Evolutionary conservation across 2,113 vertebrate species (phyloP), one percentile per base, ranked within the genome.

Genomic region (Camarhynchus parvulus): DNA sequence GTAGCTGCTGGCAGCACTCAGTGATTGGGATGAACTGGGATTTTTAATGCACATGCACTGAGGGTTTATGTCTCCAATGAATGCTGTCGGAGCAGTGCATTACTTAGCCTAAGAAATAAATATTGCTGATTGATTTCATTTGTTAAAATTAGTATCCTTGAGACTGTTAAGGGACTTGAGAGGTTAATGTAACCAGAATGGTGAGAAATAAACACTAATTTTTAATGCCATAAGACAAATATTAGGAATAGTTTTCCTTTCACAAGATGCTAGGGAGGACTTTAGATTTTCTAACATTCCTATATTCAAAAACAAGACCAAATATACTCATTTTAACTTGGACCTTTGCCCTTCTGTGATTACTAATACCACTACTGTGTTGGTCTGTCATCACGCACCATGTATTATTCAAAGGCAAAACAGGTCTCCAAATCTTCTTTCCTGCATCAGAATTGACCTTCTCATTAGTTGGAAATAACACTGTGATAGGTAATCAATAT

Each of bases 381-480:
- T 86, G 63, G 88, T 92, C 35, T 85, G 52, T 83, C 79, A 77
- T 69, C 66, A 9, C 56, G 72, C 82, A 41, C 63, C 12, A 8
- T 47, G 59, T 66, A 52, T 68, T 78, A 72, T 75, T 82, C 85
- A 73, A 83, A 93, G 83, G 78, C 68, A 92, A 80, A 94, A 20
- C n/a, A 74, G 73, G 76, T n/a, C 46, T 95, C 76, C 92, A 89
- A 33, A 86, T 86, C 68, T 47, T 81, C 67, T 78, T 86, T 86
- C 72, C 76, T 89, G 59, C 53, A 30, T 68, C 14, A 15, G 69
- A 84, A 96, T 89, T 94, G 93, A 93, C 73, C 83, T 96, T 96
- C 94, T 97, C 73, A 73, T 95, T 96, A 96, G 92, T 7, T 92
- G 93, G 73, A 95, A 96, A 89, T 92, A 96, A 94, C 94, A 92